Evolutionary conservation across 2,797 vertebrate species (phyloP), one percentile per base, ranked within the genome.

Genomic region (Xenopus petersii): DNA sequence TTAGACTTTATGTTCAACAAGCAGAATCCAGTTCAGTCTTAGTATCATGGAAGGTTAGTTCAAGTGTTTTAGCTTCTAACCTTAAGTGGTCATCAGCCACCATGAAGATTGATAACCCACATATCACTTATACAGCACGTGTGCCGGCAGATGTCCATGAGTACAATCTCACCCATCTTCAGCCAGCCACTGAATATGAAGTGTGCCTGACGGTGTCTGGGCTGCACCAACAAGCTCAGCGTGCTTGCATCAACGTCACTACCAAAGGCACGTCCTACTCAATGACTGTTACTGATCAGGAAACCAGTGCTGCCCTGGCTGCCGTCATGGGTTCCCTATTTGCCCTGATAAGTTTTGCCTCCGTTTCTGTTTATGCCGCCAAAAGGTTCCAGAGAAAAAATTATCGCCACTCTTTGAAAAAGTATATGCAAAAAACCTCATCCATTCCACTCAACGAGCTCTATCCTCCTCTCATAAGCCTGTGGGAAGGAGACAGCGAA

Each of bases 351-450:
- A 95, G 96, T 83, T 87, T 98, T 15, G 93, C 92, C 1, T 96
- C 93, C 13, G 68, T 96, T 56, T 92, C 92, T 0, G 85, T 95
- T 77, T 98, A 95, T 33, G 86, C 94, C 6, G 93, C 94, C n/a
- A 98, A 94, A 82, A 91, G 96, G 70, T 94, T 97, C 87, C 98
- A 98, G 87, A 94, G 96, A 55, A 98, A 98, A 89, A 98, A 98
- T 87, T 98, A 98, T 83, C 95, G 98, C 81, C 97, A 98, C 71
- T 99, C 97, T 0, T 81, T 99, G 66, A 98, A 98, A 87, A 98
- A 98, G 86, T 99, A 98, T 90, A 98, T 98, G 97, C 96, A 98
- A 89, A 99, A 98, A 88, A 98, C 96, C 64, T 98, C 97, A 1
- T 98, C 97, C 0, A 98, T 99, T 84, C 97, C 97, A 0, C 86